phyloP scores from a whole-genome alignment of 2,888 invertebrate species.

The Erpobdella octoculata region DNA sequence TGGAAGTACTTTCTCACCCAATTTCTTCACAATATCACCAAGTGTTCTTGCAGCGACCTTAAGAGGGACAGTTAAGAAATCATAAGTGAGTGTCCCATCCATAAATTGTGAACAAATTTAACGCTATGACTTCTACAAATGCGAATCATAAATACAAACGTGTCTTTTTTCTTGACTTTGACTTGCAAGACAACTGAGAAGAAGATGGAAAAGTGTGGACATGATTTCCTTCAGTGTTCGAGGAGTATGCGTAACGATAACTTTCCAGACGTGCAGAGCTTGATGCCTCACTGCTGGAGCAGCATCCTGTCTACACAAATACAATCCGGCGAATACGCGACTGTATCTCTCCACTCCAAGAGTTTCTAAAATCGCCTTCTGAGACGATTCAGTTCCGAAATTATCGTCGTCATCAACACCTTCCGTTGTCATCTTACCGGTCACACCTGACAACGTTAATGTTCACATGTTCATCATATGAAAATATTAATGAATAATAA shows the following conservation, averaged over 20 bases:
- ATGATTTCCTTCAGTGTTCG: slow-evolving; percentile 89
- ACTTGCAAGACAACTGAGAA: slow-evolving; percentile 87
- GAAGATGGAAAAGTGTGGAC: slow-evolving; percentile 80
- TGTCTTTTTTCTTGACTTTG: slow-evolving; percentile 91
- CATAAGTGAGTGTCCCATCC: too few species aligned
- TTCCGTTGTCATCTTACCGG: slow-evolving; percentile 97
- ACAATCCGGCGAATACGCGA: slow-evolving; percentile 63
- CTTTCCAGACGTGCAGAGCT: slow-evolving; percentile 95
- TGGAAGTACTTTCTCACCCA: slow-evolving; percentile 91
- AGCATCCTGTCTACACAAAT: slow-evolving; percentile 94
- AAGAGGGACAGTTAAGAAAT: background rate
- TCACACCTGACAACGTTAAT: slow-evolving; percentile 59
- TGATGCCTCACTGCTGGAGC: slow-evolving; percentile 93
- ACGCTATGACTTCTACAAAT: background rate
- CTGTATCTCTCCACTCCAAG: slow-evolving; percentile 83
- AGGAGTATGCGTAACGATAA: slow-evolving; percentile 95
- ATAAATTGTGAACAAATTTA: too few species aligned
- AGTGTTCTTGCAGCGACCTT: slow-evolving; percentile 85
- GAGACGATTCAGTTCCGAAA: slow-evolving; percentile 74
- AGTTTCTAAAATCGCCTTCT: slow-evolving; percentile 56
- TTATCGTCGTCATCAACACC: slow-evolving; percentile 97
- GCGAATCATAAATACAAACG: slow-evolving; percentile 47
- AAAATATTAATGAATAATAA: background rate
- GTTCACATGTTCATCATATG: background rate
- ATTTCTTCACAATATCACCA: slow-evolving; percentile 89